phyloP scores from a whole-genome alignment of 2,797 vertebrate genomes.

The Choloepus didactylus region DNA sequence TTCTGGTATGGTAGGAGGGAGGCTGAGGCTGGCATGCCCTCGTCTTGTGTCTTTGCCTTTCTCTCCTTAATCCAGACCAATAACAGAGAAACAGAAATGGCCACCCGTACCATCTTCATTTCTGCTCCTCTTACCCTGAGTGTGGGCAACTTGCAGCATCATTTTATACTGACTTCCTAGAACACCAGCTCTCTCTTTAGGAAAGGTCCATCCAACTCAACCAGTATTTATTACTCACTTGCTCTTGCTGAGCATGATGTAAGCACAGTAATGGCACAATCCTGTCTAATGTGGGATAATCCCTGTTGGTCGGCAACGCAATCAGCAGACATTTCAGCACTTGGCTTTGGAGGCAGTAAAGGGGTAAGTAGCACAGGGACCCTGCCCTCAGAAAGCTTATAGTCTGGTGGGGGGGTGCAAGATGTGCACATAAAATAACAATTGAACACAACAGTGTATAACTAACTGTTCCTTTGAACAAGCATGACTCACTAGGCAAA shows the following conservation, averaged over 20 bases:
- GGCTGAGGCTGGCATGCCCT: neutral
- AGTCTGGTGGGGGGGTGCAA: neutral
- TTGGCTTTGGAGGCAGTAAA: neutral
- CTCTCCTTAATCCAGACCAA: neutral
- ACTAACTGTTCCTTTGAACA: neutral
- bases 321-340: neutral
- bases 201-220: neutral
- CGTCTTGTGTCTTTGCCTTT: neutral
- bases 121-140: neutral
- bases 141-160: neutral
- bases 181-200: neutral
- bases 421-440: neutral
- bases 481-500: neutral
- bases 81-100: neutral
- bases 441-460: neutral
- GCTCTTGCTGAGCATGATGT: accelerated
- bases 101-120: neutral
- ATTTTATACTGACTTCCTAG: neutral
- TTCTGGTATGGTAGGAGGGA: neutral
- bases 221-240: neutral
- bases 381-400: neutral
- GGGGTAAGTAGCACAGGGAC: neutral
- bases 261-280: neutral
- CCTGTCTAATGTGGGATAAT: neutral
- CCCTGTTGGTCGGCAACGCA: neutral